phyloP scores from a whole-genome alignment of 2,888 invertebrate species.

The Coenonympha arcania region DNA sequence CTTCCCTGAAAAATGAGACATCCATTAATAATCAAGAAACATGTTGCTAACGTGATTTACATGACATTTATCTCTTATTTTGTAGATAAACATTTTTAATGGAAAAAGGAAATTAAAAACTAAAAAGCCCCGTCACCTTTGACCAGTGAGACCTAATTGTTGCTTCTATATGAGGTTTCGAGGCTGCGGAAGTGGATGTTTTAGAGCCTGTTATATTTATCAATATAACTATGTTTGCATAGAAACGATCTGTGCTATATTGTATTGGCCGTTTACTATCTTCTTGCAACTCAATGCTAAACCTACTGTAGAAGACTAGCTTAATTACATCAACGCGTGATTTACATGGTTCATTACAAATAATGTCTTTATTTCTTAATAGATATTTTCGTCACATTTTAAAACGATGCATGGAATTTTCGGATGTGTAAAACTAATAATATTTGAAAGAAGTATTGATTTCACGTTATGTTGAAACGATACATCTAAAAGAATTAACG shows the following conservation, averaged over 20 bases:
- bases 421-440: background rate
- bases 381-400: background rate
- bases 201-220: background rate
- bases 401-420: too few species aligned
- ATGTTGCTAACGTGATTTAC: background rate
- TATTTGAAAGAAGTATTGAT: background rate
- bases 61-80: constrained; percentile 33
- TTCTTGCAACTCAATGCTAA: too few species aligned
- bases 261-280: too few species aligned
- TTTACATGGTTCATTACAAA: too few species aligned
- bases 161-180: constrained; percentile 17
- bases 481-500: constrained; percentile 14
- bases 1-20: background rate
- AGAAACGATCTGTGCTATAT: too few species aligned
- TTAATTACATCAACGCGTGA: too few species aligned
- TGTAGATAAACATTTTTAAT: constrained; percentile 35
- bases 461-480: background rate
- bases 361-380: too few species aligned
- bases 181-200: background rate
- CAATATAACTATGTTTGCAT: too few species aligned
- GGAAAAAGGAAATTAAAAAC: constrained; percentile 30
- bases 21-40: background rate
- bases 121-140: constrained; percentile 19
- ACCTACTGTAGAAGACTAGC: too few species aligned
- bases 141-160: too few species aligned